Conservation (phyloP, 92 coral and sea anemone species). For the Porites divaricata region DNA sequence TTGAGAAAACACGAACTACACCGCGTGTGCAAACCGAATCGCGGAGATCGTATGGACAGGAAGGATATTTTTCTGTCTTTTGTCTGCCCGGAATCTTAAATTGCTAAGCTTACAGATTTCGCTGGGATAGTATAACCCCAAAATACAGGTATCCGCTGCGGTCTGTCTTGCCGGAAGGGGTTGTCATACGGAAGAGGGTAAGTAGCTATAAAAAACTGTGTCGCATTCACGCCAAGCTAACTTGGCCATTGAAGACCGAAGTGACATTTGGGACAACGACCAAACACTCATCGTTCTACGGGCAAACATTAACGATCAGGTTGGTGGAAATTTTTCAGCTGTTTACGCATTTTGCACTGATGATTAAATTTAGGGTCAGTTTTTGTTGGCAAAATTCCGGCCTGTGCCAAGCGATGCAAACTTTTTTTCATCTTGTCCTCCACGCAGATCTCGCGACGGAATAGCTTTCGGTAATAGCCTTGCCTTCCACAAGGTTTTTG, state of each 20-base stretch:
- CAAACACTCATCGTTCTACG: not conserved
- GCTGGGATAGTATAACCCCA: not conserved
- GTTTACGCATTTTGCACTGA: too few relatives aligned
- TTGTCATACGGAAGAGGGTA: slow-evolving; percentile 21
- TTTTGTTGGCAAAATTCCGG: too few relatives aligned
- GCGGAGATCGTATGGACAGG: slow-evolving; percentile 8
- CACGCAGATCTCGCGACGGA: too few relatives aligned
- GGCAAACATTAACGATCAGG: too few relatives aligned
- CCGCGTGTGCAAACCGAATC: not conserved
- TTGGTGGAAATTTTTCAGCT: too few relatives aligned
- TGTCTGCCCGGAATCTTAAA: not conserved
- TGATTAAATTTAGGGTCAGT: too few relatives aligned
- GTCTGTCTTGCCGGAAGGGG: slow-evolving; percentile 38
- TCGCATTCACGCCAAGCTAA: slow-evolving; percentile 9
- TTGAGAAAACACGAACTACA: slow-evolving; percentile 14
- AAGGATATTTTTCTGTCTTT: slow-evolving; percentile 2
- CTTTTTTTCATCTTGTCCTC: too few relatives aligned
- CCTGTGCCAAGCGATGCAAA: too few relatives aligned
- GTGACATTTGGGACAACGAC: not conserved
- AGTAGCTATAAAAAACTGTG: slow-evolving; percentile 26
- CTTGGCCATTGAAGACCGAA: not conserved
- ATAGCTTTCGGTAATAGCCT: too few relatives aligned
- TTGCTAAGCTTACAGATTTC: not conserved
- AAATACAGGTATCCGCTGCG: slow-evolving; percentile 8
- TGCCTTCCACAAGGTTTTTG: too few relatives aligned